phyloP scores from a whole-genome alignment of 2,888 invertebrate species.

The Octonoba sinensis region DNA sequence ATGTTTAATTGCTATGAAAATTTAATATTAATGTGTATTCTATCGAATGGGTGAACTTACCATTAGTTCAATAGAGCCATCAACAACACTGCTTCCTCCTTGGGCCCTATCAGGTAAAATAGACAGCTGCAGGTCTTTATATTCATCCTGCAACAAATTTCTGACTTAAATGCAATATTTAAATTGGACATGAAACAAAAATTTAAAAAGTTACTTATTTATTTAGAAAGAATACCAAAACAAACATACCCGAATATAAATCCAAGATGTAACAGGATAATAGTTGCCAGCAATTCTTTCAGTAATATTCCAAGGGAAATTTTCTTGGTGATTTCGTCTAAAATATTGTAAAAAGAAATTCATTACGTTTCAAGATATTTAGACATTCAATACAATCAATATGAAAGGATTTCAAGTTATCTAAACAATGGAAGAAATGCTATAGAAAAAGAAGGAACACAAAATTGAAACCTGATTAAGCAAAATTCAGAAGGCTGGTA shows the following conservation, averaged over 20 bases:
- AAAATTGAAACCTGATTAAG: no score
- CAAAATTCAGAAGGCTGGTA: no score
- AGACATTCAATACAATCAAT: no score
- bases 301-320: conserved; percentile 78
- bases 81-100: conserved; percentile 82
- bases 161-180: neutral
- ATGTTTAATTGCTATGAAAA: no score
- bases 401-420: no score
- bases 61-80: conserved; percentile 87
- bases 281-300: conserved; percentile 90
- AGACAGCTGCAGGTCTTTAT: conserved; percentile 71
- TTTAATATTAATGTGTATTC: neutral
- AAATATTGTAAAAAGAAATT: conserved; percentile 6
- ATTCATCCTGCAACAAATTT: conserved; percentile 68
- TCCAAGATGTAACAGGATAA: conserved; percentile 89
- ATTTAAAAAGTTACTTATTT: neutral
- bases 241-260: conserved; percentile 74
- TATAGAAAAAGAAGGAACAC: no score
- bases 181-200: neutral
- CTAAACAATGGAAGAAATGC: no score
- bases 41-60: conserved; percentile 17
- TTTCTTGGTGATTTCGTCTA: conserved; percentile 57
- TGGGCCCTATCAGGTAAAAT: conserved; percentile 84
- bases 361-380: no score
- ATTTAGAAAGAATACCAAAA: neutral